Percentiles rank a stretch among this genome's conserved stretches.
These are phyloP conservation scores for Dolomedes plantarius DNA, from an alignment of 2,888 invertebrate species.

Conservation along the genomic window DNA sequence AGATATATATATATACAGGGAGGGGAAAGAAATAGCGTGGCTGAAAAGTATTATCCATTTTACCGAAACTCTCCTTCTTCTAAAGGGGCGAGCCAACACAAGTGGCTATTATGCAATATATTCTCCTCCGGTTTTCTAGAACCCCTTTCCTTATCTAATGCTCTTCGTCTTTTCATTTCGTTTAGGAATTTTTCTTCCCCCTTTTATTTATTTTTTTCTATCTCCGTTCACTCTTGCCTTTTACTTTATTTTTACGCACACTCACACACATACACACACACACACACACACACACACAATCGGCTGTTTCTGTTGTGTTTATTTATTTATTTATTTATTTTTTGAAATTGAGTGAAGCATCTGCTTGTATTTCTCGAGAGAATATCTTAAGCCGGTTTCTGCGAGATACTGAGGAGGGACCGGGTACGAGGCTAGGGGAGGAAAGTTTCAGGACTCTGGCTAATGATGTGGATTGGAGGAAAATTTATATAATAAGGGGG, in stretches of 20 bases:
- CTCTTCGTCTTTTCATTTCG: conserved; percentile 10
- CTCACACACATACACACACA: not conserved
- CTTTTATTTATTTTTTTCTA: conserved; percentile 1
- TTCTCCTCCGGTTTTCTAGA: no score
- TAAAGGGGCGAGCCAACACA: conserved; percentile 16
- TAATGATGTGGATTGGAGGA: no score
- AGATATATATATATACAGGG: no score
- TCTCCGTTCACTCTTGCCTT: conserved; percentile 13
- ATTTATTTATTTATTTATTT: conserved; percentile 44
- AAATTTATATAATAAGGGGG: no score
- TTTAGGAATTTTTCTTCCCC: not conserved
- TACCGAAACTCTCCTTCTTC: conserved; percentile 15
- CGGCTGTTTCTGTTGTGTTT: conserved; percentile 16
- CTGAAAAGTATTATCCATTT: conserved; percentile 49
- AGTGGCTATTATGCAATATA: conserved; percentile 58
- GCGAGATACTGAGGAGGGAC: not conserved
- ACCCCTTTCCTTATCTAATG: conserved; percentile 3
- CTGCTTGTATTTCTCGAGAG: conserved; percentile 33
- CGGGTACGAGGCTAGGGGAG: no score
- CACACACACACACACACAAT: not conserved
- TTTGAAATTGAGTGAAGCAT: conserved; percentile 38
- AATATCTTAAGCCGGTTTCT: conserved; percentile 42
- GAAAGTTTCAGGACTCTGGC: no score
- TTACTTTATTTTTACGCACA: conserved; percentile 21
- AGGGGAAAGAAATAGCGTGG: no score